Percentiles rank a stretch among this genome's conserved stretches.
Conservation (phyloP, 2,113 vertebrate genomes). For the Trinectes maculatus region DNA sequence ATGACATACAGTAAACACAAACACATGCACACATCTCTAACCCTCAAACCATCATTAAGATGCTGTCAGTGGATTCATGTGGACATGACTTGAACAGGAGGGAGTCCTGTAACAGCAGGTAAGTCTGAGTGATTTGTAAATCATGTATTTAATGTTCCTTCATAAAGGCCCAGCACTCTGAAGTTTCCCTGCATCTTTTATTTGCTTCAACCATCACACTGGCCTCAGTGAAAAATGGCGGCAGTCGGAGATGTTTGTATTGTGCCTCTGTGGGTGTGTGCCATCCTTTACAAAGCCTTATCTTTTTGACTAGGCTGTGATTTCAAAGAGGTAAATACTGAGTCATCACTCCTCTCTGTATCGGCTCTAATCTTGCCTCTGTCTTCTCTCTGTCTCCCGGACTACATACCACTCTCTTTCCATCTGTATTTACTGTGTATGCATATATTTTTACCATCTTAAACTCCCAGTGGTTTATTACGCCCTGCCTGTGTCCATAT, state of each 20-base stretch:
- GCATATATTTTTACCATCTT: not conserved
- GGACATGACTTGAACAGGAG: not conserved
- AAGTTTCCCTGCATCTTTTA: not conserved
- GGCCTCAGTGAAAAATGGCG: slow-evolving; percentile 12
- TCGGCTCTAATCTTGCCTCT: slow-evolving; percentile 10
- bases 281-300: slow-evolving; percentile 17
- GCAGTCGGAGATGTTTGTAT: not conserved
- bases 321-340: slow-evolving; percentile 50
- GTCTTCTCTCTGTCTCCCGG: slow-evolving; percentile 15
- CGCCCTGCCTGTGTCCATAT: not conserved
- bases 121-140: slow-evolving; percentile 5
- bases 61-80: slow-evolving; percentile 1
- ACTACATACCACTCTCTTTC: not conserved
- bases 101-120: slow-evolving; percentile 22
- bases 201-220: slow-evolving; percentile 10
- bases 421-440: slow-evolving; percentile 12
- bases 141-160: not conserved
- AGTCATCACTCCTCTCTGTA: slow-evolving; percentile 25
- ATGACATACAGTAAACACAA: slow-evolving; percentile 15
- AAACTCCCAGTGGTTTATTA: slow-evolving; percentile 11
- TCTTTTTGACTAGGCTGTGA: slow-evolving; percentile 22
- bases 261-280: slow-evolving; percentile 7
- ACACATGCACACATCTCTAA: slow-evolving; percentile 28
- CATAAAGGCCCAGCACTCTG: slow-evolving; percentile 7
- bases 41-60: slow-evolving; percentile 18